Evolutionary conservation across 2,888 invertebrate species (phyloP), one percentile per base, ranked within the genome.

Genomic region (Phytoseiulus persimilis): DNA sequence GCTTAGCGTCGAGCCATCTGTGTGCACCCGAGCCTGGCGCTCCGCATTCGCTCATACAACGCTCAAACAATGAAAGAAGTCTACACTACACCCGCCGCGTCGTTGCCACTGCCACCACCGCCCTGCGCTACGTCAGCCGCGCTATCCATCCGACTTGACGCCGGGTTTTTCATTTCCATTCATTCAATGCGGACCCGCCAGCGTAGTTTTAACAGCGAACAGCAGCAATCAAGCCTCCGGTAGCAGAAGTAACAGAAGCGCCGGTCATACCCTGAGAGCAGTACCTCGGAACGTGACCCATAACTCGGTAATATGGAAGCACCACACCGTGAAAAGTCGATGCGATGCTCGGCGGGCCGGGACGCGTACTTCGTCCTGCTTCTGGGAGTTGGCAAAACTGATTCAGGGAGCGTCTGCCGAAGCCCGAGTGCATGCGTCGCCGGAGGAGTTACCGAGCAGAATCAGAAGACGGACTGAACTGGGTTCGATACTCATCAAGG

Each of bases 11-110:
- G 1, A 65, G 65, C 65, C 65, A 65, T 65, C 65, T 65, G 65
- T 65, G 65, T 65, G 65, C 65, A 65, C 65, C 65, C 65, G 65
- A 65, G 65, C 65, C 65, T 65, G 18, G 65, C 65, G 65, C 65
- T 65, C 65, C 65, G 65, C 65, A 65, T 65, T 65, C 65, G 65
- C 65, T 65, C 65, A 65, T 65, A 65, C 65, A 65, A 65, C 65
- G 65, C 65, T 65, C 65, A 65, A 65, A 65, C 65, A 65, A 65
- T 65, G 65, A 65, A 65, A 65, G 65, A 65, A 65, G 65, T 65
- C 65, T 65, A 65, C 65, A 65, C 65, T 65, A 65, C 65, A 65
- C 65, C 65, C 65, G 65, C 65, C 18, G 65, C 65, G 65, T 23
- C 65, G 39, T 39, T 39, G 65, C 65, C 14, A 23, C 65, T 18